phyloP scores from a whole-genome alignment of 2,113 vertebrate genomes.

The Cettia cetti region DNA sequence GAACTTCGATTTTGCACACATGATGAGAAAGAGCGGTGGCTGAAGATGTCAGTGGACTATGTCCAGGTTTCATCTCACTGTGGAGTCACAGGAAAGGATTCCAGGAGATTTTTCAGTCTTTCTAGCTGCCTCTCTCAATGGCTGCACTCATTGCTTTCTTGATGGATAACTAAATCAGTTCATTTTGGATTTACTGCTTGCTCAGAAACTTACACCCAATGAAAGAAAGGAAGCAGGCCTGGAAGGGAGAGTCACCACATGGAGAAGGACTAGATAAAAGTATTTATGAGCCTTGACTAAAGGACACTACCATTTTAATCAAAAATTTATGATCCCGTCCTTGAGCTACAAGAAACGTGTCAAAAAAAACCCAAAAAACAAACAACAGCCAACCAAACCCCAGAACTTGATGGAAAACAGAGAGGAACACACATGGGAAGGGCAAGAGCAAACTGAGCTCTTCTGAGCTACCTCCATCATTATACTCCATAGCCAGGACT shows the following conservation, averaged over 20 bases:
- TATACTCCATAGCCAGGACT: neutral
- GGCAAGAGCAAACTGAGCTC: neutral
- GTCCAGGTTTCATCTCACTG: neutral
- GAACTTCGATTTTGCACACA: neutral
- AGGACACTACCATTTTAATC: neutral
- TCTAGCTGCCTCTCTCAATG: neutral
- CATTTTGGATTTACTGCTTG: neutral
- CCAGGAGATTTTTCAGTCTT: neutral
- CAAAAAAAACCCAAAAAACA: neutral
- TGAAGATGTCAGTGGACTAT: neutral
- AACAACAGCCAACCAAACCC: no score
- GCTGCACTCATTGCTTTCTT: neutral
- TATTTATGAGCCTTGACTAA: neutral
- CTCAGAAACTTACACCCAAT: neutral
- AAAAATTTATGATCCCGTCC: neutral
- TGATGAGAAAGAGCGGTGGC: neutral
- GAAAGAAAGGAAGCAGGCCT: neutral
- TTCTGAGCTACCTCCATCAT: neutral
- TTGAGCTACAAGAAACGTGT: neutral
- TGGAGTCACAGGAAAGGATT: neutral
- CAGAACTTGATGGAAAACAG: neutral
- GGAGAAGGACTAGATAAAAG: neutral
- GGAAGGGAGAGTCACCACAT: neutral
- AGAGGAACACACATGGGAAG: neutral
- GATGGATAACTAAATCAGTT: neutral